These are phyloP conservation scores for Capromys pilorides DNA, from an alignment of 2,797 vertebrate species.

Conservation along the genomic window DNA sequence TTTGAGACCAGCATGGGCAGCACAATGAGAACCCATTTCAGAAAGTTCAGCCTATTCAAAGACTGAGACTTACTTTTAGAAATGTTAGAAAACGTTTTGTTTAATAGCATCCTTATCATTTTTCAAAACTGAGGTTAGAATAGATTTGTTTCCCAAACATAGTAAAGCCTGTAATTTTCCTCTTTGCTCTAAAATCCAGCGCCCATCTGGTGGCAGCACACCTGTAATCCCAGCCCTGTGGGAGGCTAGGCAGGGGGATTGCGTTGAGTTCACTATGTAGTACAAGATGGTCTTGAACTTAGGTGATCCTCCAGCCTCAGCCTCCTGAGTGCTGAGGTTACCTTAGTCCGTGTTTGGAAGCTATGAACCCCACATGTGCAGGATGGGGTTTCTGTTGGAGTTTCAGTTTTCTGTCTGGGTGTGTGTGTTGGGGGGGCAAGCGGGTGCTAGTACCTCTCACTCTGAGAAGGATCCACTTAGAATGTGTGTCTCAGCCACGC, in stretches of 20 bases:
- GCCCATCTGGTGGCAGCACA: background rate
- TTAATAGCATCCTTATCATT: slow-evolving; percentile 3
- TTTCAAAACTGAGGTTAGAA: slow-evolving; percentile 23
- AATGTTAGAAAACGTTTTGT: slow-evolving; percentile 11
- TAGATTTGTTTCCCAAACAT: background rate
- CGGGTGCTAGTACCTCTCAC: background rate
- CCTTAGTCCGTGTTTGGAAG: background rate
- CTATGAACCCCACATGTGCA: background rate
- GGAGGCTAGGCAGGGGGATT: background rate
- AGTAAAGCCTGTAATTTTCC: slow-evolving; percentile 20
- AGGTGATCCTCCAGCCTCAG: too few relatives aligned
- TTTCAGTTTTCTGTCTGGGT: background rate
- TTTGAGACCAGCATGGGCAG: background rate
- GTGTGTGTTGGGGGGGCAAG: background rate
- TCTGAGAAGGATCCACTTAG: background rate
- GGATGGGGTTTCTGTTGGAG: background rate
- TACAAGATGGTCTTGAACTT: background rate
- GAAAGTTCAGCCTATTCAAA: background rate
- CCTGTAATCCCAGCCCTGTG: background rate
- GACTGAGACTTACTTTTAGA: slow-evolving; percentile 8
- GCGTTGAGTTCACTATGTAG: background rate
- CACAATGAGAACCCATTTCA: background rate
- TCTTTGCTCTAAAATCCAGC: slow-evolving; percentile 30
- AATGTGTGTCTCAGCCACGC: background rate
- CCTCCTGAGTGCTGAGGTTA: background rate